Percentiles rank a stretch among this genome's conserved stretches.
Evolutionary conservation across 2,888 invertebrate genomes (phyloP).

Genomic region (Mycalesis mineus): DNA sequence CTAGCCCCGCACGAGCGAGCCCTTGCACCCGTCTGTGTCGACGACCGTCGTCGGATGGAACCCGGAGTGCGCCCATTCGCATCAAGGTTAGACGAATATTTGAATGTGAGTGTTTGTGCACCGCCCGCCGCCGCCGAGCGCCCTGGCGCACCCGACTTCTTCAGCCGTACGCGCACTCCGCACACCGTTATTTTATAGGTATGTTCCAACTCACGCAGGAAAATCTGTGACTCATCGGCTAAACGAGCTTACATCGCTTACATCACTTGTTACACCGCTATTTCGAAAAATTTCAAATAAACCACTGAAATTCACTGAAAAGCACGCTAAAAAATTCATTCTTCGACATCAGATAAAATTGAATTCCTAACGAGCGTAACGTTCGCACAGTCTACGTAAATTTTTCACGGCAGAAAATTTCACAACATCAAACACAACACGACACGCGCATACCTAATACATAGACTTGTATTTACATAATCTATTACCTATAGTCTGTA

Average conservation of each 20-base stretch:
- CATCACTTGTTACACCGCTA: neutral
- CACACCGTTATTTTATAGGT: constrained; percentile 54
- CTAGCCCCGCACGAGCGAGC: constrained; percentile 57
- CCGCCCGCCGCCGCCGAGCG: constrained; percentile 54
- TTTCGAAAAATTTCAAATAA: too few relatives aligned
- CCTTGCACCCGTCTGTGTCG: constrained; percentile 68
- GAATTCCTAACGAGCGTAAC: neutral
- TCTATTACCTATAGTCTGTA: neutral
- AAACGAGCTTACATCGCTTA: constrained; percentile 21
- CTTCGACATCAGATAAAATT: too few relatives aligned
- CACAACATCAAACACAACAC: neutral
- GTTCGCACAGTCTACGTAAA: neutral
- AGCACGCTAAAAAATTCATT: too few relatives aligned
- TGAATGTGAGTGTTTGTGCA: constrained; percentile 75
- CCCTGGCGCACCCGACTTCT: constrained; percentile 56
- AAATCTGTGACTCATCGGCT: constrained; percentile 54
- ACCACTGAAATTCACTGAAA: too few relatives aligned
- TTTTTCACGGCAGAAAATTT: neutral
- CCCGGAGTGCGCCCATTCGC: constrained; percentile 77
- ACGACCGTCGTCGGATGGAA: constrained; percentile 75
- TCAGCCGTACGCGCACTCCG: constrained; percentile 61
- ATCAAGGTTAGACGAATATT: constrained; percentile 77
- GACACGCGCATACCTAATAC: neutral
- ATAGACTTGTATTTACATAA: neutral
- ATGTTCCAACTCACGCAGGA: constrained; percentile 57